These are phyloP conservation scores for Lytechinus pictus DNA, from an alignment of 35 echinoderm and acorn worm species.

Conservation along the genomic window DNA sequence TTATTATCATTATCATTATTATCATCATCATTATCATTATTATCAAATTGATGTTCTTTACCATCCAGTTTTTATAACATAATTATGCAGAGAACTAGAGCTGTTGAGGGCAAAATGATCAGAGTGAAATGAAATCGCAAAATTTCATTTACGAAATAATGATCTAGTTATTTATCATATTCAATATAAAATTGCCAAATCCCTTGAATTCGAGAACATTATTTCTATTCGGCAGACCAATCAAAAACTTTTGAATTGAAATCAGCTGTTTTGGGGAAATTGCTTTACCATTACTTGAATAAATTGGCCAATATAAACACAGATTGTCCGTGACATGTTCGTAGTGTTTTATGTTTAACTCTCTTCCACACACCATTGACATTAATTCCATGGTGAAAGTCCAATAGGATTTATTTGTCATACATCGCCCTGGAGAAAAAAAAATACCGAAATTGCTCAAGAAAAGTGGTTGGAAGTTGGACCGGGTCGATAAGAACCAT, in stretches of 20 bases:
- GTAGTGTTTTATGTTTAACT: background rate
- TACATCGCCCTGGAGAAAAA: background rate
- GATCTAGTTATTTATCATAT: too few relatives aligned
- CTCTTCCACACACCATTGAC: slow-evolving; percentile 31
- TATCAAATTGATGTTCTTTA: too few relatives aligned
- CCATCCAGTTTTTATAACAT: too few relatives aligned
- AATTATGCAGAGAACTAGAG: too few relatives aligned
- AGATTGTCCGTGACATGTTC: slow-evolving; percentile 34
- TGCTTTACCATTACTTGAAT: background rate
- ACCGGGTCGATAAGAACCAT: slow-evolving; percentile 40
- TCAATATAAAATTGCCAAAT: too few relatives aligned
- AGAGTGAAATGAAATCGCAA: too few relatives aligned
- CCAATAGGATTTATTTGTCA: slow-evolving; percentile 35
- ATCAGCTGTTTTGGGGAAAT: background rate
- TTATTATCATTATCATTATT: too few relatives aligned
- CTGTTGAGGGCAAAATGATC: too few relatives aligned
- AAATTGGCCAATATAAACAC: background rate
- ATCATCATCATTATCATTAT: too few relatives aligned
- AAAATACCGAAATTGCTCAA: background rate
- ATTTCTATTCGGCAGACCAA: too few relatives aligned
- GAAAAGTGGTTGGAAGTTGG: slow-evolving; percentile 13
- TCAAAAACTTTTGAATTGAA: background rate
- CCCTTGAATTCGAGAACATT: too few relatives aligned
- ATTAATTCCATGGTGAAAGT: slow-evolving; percentile 13
- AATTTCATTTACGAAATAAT: too few relatives aligned